Conservation (phyloP, 2,797 vertebrate genomes). For the Smutsia gigantea region DNA sequence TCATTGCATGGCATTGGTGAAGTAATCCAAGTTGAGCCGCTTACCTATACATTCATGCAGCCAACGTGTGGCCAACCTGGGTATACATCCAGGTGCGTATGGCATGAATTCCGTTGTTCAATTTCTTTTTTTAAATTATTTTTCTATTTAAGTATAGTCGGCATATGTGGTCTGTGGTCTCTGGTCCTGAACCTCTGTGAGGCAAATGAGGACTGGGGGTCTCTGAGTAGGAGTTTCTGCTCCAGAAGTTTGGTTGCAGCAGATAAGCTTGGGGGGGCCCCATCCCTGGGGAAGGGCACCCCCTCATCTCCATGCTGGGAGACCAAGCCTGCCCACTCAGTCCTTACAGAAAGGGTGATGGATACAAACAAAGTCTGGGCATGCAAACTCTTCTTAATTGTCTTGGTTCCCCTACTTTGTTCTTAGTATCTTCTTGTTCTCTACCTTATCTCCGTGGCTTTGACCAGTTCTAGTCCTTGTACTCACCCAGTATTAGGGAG, state of each 20-base stretch:
- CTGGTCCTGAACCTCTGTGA: neutral
- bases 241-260: neutral
- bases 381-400: neutral
- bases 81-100: neutral
- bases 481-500: neutral
- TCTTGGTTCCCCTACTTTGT: neutral
- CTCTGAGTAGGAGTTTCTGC: neutral
- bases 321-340: neutral
- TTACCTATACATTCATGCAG: fast-evolving
- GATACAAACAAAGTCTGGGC: neutral
- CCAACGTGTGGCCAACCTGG: neutral
- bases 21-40: neutral
- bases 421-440: neutral
- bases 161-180: neutral
- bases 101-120: neutral
- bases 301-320: neutral
- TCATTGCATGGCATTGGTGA: neutral
- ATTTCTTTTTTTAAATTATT: neutral
- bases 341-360: neutral
- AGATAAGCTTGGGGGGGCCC: neutral
- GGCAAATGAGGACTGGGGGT: neutral
- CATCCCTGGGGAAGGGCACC: neutral
- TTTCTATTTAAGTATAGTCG: too few species aligned
- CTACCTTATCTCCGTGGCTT: neutral
- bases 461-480: neutral